Evolutionary conservation across 1,140 invertebrate genomes (phyloP).

Genomic region (Gryon sp.): DNA sequence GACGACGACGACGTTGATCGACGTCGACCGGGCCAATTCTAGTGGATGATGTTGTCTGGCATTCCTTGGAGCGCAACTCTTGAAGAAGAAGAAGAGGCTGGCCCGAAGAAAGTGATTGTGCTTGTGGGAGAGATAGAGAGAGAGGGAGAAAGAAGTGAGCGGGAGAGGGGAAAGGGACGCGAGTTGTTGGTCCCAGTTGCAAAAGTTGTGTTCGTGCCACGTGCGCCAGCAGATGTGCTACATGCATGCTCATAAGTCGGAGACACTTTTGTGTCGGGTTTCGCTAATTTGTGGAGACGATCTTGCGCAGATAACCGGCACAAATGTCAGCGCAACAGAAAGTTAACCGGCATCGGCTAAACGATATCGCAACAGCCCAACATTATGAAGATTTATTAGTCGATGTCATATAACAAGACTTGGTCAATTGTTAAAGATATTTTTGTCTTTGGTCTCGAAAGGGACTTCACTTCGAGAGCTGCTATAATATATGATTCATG

Average conservation of each 20-base stretch:
- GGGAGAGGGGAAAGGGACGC: no score
- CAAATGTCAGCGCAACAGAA: constrained; percentile 43
- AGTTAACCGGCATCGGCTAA: no score
- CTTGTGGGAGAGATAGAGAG: constrained; percentile 24
- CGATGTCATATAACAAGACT: no score
- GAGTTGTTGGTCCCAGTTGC: constrained; percentile 57
- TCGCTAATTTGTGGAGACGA: constrained; percentile 34
- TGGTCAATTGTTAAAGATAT: no score
- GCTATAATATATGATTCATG: no score
- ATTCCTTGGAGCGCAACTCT: constrained; percentile 55
- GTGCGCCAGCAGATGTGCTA: constrained; percentile 43
- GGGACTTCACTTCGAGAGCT: no score
- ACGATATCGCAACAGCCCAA: no score
- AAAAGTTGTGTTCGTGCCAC: constrained; percentile 40
- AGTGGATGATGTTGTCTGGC: constrained; percentile 58
- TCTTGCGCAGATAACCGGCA: constrained; percentile 29
- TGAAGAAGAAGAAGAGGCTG: no score
- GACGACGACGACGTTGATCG: constrained; percentile 43
- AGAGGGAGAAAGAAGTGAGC: no score
- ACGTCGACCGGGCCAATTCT: constrained; percentile 58
- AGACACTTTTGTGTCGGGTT: constrained; percentile 29
- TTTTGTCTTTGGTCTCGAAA: no score
- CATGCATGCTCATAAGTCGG: constrained; percentile 31
- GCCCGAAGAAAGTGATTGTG: constrained; percentile 68
- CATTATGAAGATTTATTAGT: no score